These are phyloP conservation scores for Andrena dorsata DNA, from an alignment of 2,888 invertebrate genomes.

Conservation along the genomic window DNA sequence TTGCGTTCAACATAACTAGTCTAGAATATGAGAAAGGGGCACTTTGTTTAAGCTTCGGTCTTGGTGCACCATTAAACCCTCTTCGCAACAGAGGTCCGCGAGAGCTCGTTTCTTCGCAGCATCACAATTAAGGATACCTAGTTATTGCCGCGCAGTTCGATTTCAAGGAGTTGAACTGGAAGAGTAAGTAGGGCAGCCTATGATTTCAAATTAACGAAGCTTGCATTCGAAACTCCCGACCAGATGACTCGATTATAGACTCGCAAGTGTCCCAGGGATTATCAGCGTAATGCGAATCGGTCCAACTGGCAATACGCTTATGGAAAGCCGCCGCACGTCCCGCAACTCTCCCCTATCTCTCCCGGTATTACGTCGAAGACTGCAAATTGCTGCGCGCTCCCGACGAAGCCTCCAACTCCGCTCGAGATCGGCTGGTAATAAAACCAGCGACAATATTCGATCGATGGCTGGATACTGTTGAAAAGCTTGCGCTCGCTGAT, in stretches of 20 bases:
- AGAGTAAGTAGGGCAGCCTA: background rate
- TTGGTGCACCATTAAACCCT: too few species aligned
- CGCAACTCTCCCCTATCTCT: constrained; percentile 14
- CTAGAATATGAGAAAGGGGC: too few species aligned
- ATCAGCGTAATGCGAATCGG: constrained; percentile 49
- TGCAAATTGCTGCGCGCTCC: constrained; percentile 28
- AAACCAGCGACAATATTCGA: constrained; percentile 15
- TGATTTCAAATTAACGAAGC: constrained; percentile 43
- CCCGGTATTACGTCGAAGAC: constrained; percentile 26
- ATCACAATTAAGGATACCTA: too few species aligned
- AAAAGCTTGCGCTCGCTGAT: background rate
- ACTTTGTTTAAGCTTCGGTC: too few species aligned
- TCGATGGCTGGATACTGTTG: background rate
- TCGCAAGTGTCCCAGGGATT: constrained; percentile 53
- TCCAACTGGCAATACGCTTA: constrained; percentile 44
- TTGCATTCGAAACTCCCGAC: constrained; percentile 8
- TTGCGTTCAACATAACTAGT: background rate
- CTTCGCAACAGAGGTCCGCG: too few species aligned
- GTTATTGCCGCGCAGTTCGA: too few species aligned
- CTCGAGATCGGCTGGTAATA: constrained; percentile 14
- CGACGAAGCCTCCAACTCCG: constrained; percentile 14
- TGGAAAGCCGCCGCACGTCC: constrained; percentile 35
- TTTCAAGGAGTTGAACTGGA: too few species aligned
- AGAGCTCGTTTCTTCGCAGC: too few species aligned
- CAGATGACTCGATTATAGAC: constrained; percentile 29